Percentiles rank a stretch among this genome's conserved stretches.
phyloP scores from a whole-genome alignment of 2,113 vertebrate genomes.

The Tenebrosternarchus preto region DNA sequence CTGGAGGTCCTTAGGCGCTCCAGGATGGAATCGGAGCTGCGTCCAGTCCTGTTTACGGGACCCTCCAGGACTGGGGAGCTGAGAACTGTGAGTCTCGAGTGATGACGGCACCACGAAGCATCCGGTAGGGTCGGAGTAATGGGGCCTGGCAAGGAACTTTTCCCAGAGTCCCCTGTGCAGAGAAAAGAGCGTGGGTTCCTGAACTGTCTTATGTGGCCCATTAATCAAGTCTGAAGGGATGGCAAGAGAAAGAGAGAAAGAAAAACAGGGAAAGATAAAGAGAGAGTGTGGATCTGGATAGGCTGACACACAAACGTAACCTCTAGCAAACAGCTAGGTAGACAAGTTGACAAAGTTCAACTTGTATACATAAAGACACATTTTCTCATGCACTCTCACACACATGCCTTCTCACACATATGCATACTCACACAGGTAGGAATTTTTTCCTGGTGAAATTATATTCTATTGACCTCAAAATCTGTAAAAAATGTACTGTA shows the following conservation, averaged over 20 bases:
- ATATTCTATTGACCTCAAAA: not conserved
- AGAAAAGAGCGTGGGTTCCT: conserved; percentile 25
- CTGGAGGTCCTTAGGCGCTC: too few relatives aligned
- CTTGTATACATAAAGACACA: too few relatives aligned
- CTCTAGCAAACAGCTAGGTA: too few relatives aligned
- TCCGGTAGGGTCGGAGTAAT: conserved; percentile 29
- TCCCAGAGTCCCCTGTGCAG: not conserved
- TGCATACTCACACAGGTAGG: not conserved
- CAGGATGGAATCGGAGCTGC: too few relatives aligned
- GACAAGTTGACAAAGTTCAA: too few relatives aligned
- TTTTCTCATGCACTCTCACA: not conserved
- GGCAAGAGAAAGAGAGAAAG: conserved; percentile 34
- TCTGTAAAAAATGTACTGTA: not conserved
- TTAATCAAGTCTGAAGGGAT: conserved; percentile 32
- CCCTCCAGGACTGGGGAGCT: too few relatives aligned
- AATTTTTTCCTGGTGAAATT: not conserved
- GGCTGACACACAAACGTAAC: too few relatives aligned
- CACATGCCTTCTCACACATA: not conserved
- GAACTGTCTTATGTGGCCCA: conserved; percentile 27
- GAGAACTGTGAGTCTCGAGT: not conserved
- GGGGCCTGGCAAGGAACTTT: conserved; percentile 8
- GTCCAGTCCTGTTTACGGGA: too few relatives aligned
- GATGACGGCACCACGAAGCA: not conserved
- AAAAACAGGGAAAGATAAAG: conserved; percentile 39
- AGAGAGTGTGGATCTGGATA: not conserved